These are phyloP conservation scores for Uropetala carovei DNA, from an alignment of 2,888 invertebrate genomes.

Conservation along the genomic window DNA sequence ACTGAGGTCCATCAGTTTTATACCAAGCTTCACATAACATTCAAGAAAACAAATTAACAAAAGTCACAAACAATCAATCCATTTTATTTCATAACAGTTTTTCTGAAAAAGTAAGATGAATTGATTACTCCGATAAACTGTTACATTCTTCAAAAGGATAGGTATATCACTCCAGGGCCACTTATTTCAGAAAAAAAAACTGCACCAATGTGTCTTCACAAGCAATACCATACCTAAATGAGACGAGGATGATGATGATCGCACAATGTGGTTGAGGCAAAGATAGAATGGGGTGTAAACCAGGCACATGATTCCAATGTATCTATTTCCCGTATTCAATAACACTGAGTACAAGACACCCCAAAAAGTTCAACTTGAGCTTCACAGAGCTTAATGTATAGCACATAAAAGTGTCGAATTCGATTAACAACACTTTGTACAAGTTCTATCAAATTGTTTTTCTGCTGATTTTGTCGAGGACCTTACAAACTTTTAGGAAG, in stretches of 20 bases:
- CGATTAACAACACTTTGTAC: neutral
- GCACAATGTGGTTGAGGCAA: neutral
- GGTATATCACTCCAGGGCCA: neutral
- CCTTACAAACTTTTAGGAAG: neutral
- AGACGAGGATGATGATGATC: slow-evolving; percentile 3
- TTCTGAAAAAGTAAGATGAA: slow-evolving; percentile 31
- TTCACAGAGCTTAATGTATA: neutral
- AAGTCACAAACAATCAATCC: slow-evolving; percentile 48
- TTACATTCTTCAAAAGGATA: slow-evolving; percentile 2
- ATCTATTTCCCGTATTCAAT: slow-evolving; percentile 9
- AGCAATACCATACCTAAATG: slow-evolving; percentile 25
- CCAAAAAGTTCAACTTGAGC: neutral
- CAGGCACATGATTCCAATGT: slow-evolving; percentile 34
- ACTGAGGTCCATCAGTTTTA: slow-evolving; percentile 55
- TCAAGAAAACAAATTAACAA: slow-evolving; percentile 56
- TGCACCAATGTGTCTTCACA: slow-evolving; percentile 12
- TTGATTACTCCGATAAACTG: neutral
- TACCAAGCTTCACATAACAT: slow-evolving; percentile 52
- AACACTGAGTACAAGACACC: neutral
- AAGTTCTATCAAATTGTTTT: neutral
- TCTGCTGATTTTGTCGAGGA: neutral
- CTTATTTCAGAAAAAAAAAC: slow-evolving; percentile 27
- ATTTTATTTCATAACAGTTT: neutral
- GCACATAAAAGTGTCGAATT: slow-evolving; percentile 35
- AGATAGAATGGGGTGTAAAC: neutral